Base-by-base conservation (phyloP, 2,113 vertebrate genomes). In the Melierax canorus region DNA sequence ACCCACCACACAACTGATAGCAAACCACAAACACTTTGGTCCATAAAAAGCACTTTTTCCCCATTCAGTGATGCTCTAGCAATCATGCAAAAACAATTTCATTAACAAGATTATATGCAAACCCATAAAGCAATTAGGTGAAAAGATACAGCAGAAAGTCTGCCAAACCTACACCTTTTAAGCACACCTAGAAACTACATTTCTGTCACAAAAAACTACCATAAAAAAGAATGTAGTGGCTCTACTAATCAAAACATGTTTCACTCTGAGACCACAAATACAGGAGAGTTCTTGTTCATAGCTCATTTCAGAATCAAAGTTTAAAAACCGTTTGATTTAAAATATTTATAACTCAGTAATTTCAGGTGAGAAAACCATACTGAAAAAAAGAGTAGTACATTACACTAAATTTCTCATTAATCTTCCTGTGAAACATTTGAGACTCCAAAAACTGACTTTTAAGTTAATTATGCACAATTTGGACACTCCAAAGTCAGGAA, bases 391-490 rank as follows among this genome's bases (percentile, higher is more conserved):
- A 90, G 18, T 7, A 86, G 66, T 39, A 83, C 74, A 74, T 86
- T 80, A 80, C 71, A 69, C 45, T 50, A n/a, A 19, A 66, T 45
- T 79, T 92, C 74, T 88, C 71, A 59, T 71, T 94, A 88, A 73
- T 80, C 86, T 88, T 51, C 63, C 78, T 62, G 41, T 59, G 66
- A 93, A 95, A 64, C 32, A 79, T 72, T 1, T 30, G 20, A 72
- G 38, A 55, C 56, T 78, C 53, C 32, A 92, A 85, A 86, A 95
- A 38, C 53, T 59, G 58, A 95, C 92, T 94, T 95, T 82, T 76
- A 78, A 94, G 69, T 86, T 95, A 90, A 94, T 92, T 96, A 95
- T 38, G 45, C 39, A 62, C 56, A 86, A 87, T 79, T 78, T 94
- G 92, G 80, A 87, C 74, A 81, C 86, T 91, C 66, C 53, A 62